phyloP scores from a whole-genome alignment of 2,797 vertebrate species.

The Anguilla anguilla region DNA sequence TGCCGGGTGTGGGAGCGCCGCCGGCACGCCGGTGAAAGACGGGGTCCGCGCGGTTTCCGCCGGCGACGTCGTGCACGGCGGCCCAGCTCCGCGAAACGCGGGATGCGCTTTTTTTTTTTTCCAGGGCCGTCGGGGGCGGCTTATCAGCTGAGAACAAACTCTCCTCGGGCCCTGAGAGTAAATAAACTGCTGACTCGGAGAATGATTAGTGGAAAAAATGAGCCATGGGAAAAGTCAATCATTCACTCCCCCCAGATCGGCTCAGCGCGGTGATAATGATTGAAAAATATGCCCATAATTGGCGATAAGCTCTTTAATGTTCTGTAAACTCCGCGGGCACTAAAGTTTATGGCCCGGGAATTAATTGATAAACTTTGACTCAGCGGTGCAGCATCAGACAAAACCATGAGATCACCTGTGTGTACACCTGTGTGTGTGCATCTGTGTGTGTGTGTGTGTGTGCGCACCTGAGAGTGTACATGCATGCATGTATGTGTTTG shows the following conservation, averaged over 20 bases:
- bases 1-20: not conserved
- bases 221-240: slow-evolving; percentile 40
- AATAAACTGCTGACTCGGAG: slow-evolving; percentile 57
- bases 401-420: slow-evolving; percentile 9
- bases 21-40: slow-evolving; percentile 40
- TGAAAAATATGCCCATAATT: slow-evolving; percentile 55
- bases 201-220: slow-evolving; percentile 52
- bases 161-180: slow-evolving; percentile 43
- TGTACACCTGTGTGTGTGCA: not conserved
- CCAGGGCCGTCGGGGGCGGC: slow-evolving; percentile 47
- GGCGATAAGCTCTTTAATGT: slow-evolving; percentile 55
- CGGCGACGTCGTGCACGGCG: slow-evolving; percentile 45
- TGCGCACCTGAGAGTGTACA: not conserved
- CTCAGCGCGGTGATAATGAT: slow-evolving; percentile 58
- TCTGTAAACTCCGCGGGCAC: slow-evolving; percentile 51
- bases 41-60: slow-evolving; percentile 57
- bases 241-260: slow-evolving; percentile 63
- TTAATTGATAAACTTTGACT: slow-evolving; percentile 54
- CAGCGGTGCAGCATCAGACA: not conserved
- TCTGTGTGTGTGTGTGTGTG: slow-evolving; percentile 37
- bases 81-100: slow-evolving; percentile 10
- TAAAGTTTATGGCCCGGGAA: slow-evolving; percentile 67
- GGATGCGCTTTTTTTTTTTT: slow-evolving; percentile 52
- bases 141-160: slow-evolving; percentile 67
- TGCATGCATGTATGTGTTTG: not conserved